Base-by-base conservation (phyloP, 2,888 invertebrate genomes). In the Drosophila stalkeri region DNA sequence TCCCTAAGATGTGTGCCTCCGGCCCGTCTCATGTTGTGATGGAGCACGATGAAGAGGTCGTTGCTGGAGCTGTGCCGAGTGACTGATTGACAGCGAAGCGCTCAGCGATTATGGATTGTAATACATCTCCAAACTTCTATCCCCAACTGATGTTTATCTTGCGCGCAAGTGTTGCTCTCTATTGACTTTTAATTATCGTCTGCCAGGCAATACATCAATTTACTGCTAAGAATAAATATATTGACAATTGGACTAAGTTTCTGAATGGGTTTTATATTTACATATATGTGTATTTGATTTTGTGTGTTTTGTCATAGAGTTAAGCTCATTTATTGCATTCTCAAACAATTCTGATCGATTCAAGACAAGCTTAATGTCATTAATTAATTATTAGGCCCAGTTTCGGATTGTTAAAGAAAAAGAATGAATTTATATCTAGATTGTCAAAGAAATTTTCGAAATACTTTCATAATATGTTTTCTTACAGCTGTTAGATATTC, bases 91-190 rank as follows among this genome's bases (percentile, higher is more conserved):
- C 77, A 79, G 81, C 74, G 65, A 72, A 73, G 75, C 60, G 70
- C 64, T 83, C 64, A 75, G 73, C 76, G 90, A 89, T 89, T 91
- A 91, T 89, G 89, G 80, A 86, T 82, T 86, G 89, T 72, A 83
- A 90, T 91, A 79, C 72, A 77, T 90, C 87, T 80, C 67, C 47
- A 71, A 74, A 73, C 73, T 80, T 75, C 77, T 70, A 70, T 62
- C 70, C 72, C 54, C 20, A 65, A 64, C 67, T 64, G 77, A 82
- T 77, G 70, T 71, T 73, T 74, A 86, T 80, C 80, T 65, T 54
- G 44, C 43, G 18, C 46, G 43, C 44, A 27, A 54, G 68, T 64
- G 56, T 57, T 71, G 60, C 49, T 51, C 68, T 61, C 60, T 64
- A 84, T 84, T 85, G 85, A 75, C 81, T 82, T 85, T 72, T 87